Evolutionary conservation across 2,888 invertebrate genomes (phyloP), one percentile per base, ranked within the genome.

Genomic region (Agriopis marginaria): DNA sequence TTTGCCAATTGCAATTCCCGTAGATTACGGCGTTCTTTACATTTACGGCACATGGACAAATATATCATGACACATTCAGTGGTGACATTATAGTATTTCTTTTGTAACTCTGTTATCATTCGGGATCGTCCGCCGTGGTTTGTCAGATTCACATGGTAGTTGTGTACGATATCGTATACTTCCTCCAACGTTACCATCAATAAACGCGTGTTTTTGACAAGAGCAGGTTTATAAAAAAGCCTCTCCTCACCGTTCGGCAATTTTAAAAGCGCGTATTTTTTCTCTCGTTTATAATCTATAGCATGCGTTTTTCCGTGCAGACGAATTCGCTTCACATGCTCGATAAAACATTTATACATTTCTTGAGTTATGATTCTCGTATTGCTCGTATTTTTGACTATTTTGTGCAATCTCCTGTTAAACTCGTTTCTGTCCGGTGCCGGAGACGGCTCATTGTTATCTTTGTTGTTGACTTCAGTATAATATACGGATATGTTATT

Each of bases 91-190:
- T 80, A 86, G 72, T 86, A 89, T 65, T 80, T 82, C 6, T 79
- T 80, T 68, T 89, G 89, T 50, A 89, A 71, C 10, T 79, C 82
- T 3, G 73, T 32, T 85, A 85, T 83, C 80, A 89, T 81, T 14
- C 85, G 82, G 53, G 79, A 79, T 71, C 88, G 80, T 0, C 89
- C 89, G 3, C 82, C 87, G 47, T 89, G 88, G 63, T 85, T 86
- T 17, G 42, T 56, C 64, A 86, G 74, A 70, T 81, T 83, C 8
- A 86, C 14, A 69, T 89, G 89, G 64, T 77, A 82, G 7, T 83
- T 79, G 0, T 78, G 77, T 75, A 89, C 82, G 47, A 89, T 84
- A n/a, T 88, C 88, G 61, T 86, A 90, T 68, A 85, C 85, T 75
- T 90, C 89, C 14, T 88, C 85, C 49, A 85, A 75, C 11, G 81